phyloP scores from a whole-genome alignment of 2,888 invertebrate genomes.

The Cryptocheilus praepositus region DNA sequence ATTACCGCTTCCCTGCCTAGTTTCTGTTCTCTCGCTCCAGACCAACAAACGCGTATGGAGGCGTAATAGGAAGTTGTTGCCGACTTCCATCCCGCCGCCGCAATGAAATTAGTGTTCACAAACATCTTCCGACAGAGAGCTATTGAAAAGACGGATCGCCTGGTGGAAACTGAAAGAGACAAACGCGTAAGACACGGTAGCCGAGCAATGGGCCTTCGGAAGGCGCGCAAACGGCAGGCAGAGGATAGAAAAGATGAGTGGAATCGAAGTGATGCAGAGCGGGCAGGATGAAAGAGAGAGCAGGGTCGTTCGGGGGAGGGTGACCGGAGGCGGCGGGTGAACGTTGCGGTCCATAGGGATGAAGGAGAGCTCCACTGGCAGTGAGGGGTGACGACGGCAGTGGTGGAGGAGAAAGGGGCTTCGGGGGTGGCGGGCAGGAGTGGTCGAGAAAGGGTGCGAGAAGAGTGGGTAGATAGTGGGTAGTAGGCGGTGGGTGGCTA shows the following conservation, averaged over 20 bases:
- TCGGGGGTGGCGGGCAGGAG: slow-evolving; percentile 13
- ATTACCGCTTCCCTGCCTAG: no score
- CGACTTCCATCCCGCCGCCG: no score
- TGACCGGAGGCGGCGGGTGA: slow-evolving; percentile 56
- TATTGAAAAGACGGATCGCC: no score
- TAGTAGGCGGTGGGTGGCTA: slow-evolving; percentile 2
- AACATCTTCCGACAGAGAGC: no score
- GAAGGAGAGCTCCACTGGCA: slow-evolving; percentile 48
- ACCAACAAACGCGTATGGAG: no score
- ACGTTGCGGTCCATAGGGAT: slow-evolving; percentile 65
- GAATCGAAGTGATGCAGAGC: slow-evolving; percentile 27
- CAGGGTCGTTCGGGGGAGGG: slow-evolving; percentile 13
- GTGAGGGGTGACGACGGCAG: slow-evolving; percentile 40
- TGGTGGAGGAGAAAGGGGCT: slow-evolving; percentile 32
- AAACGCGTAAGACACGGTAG: slow-evolving; percentile 11
- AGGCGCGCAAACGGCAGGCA: background rate
- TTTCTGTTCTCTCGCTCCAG: no score
- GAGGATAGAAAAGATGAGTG: slow-evolving; percentile 26
- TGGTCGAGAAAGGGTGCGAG: slow-evolving; percentile 6
- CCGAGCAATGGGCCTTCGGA: background rate
- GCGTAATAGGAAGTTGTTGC: no score
- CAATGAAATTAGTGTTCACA: no score
- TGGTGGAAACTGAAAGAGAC: no score
- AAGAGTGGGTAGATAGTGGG: no score
- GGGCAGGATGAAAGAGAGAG: slow-evolving; percentile 22